Evolutionary conservation across 2,888 invertebrate species (phyloP).

Genomic region (Cheilosia urbana): DNA sequence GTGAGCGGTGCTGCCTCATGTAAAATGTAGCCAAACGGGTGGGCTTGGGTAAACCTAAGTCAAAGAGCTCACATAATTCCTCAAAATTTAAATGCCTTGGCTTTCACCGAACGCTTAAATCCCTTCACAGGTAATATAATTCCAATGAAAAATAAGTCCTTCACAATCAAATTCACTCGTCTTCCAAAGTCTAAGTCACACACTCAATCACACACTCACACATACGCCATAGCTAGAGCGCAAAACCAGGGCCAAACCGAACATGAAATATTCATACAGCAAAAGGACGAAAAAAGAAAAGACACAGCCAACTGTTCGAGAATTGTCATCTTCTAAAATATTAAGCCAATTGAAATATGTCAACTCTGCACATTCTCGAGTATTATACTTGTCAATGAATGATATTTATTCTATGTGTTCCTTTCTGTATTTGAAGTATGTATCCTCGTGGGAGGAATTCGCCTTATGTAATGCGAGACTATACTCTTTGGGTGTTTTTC

Average conservation of each 20-base stretch:
- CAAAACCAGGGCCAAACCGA: slow-evolving; percentile 25
- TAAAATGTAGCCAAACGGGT: too few species aligned
- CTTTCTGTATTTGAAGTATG: background rate
- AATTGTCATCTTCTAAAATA: slow-evolving; percentile 64
- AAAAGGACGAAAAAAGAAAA: slow-evolving; percentile 31
- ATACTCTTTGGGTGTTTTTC: background rate
- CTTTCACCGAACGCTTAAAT: slow-evolving; percentile 5
- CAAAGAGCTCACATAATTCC: background rate
- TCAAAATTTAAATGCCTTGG: background rate
- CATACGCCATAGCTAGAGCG: background rate
- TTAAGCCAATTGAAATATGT: slow-evolving; percentile 68
- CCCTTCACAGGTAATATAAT: slow-evolving; percentile 20
- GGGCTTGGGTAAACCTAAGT: too few species aligned
- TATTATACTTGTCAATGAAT: slow-evolving; percentile 66
- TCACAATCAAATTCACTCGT: slow-evolving; percentile 39
- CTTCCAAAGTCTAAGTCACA: background rate
- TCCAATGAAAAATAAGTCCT: slow-evolving; percentile 31
- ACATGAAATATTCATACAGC: slow-evolving; percentile 60
- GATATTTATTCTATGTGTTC: slow-evolving; percentile 57
- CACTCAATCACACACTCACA: background rate
- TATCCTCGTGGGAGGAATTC: background rate
- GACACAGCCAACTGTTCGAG: slow-evolving; percentile 28
- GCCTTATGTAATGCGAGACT: slow-evolving; percentile 29
- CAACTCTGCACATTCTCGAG: slow-evolving; percentile 65
- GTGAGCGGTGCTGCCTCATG: too few species aligned